Percentiles rank a stretch among this genome's conserved stretches.
phyloP scores from a whole-genome alignment of 2,888 invertebrate species.

The Idaea biselata region DNA sequence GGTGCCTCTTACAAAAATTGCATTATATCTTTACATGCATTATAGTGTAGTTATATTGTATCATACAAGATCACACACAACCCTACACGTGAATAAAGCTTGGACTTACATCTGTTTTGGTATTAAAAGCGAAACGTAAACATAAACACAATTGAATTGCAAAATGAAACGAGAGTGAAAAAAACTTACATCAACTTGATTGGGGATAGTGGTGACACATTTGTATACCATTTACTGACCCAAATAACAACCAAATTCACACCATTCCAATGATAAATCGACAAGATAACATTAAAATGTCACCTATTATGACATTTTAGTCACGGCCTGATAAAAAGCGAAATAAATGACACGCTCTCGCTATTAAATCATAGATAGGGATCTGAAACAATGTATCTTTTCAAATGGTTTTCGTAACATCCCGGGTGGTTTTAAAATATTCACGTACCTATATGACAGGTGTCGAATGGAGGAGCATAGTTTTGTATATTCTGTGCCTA shows the following conservation, averaged over 20 bases:
- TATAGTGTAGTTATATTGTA: no score
- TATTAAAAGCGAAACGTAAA: no score
- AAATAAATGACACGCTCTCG: not conserved
- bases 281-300: not conserved
- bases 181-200: not conserved
- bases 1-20: no score
- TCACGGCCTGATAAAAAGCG: not conserved
- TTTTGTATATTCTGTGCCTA: not conserved
- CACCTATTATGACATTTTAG: not conserved
- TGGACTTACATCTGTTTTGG: no score
- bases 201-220: not conserved
- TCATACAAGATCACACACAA: no score
- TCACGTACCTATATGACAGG: not conserved
- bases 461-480: not conserved
- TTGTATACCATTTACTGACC: not conserved
- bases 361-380: slow-evolving; percentile 2
- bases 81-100: no score
- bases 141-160: no score
- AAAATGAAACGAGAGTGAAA: no score
- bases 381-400: slow-evolving; percentile 5
- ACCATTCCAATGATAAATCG: not conserved
- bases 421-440: not conserved
- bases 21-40: no score
- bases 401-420: not conserved
- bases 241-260: not conserved